Evolutionary conservation across 2,113 vertebrate species (phyloP).

Genomic region (Tachysurus fulvidraco): DNA sequence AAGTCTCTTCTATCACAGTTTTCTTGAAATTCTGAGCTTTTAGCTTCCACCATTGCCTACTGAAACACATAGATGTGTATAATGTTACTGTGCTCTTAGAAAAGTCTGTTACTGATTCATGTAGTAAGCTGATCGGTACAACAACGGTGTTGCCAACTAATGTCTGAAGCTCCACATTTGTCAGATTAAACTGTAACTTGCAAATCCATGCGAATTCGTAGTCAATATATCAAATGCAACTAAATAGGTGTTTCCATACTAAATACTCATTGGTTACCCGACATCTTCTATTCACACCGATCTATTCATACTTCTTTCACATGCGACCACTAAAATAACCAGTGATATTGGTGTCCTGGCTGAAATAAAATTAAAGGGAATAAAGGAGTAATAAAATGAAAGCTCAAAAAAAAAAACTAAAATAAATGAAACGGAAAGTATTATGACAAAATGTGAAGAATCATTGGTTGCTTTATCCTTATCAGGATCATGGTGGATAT

Average conservation of each 20-base stretch:
- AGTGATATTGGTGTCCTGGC: constrained; percentile 8
- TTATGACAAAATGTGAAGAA: neutral
- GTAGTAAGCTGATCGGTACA: neutral
- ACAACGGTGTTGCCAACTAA: neutral
- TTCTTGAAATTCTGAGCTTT: constrained; percentile 9
- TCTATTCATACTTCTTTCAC: neutral
- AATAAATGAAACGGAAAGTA: neutral
- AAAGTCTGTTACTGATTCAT: neutral
- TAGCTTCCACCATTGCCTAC: neutral
- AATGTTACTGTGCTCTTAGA: neutral
- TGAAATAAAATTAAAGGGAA: neutral
- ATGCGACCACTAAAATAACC: neutral
- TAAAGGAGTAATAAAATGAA: neutral
- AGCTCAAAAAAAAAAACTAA: neutral
- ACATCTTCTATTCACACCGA: neutral
- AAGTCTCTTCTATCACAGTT: neutral
- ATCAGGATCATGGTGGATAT: neutral
- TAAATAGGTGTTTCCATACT: neutral
- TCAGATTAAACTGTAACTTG: neutral
- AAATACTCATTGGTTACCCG: neutral
- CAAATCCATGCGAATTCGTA: neutral
- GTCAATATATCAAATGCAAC: neutral
- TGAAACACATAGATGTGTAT: constrained; percentile 2
- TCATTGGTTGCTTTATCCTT: neutral
- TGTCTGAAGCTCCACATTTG: neutral